Conservation (phyloP, 64 coral and sea anemone genomes). For the Acropora yongei region DNA sequence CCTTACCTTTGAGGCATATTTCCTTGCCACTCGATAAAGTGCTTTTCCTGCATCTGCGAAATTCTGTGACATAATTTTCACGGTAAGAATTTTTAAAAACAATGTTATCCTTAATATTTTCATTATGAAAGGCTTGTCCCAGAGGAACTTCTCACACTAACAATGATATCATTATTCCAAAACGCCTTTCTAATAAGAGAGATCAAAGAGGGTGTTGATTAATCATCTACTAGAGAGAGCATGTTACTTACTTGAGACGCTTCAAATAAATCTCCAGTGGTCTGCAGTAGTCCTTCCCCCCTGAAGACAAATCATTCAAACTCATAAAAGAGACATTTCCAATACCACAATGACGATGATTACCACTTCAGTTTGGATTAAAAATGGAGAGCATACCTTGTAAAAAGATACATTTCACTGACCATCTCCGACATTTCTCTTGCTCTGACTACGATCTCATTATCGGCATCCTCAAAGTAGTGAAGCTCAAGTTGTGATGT, state of each 20-base stretch:
- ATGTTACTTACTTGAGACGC: conserved; percentile 65
- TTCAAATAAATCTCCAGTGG: conserved; percentile 71
- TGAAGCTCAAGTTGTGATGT: conserved; percentile 66
- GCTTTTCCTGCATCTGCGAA: conserved; percentile 78
- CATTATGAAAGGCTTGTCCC: no score
- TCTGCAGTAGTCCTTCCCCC: conserved; percentile 73
- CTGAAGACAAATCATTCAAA: conserved; percentile 20
- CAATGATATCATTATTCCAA: no score
- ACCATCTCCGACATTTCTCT: conserved; percentile 66
- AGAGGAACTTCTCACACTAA: no score
- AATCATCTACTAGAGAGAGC: no score
- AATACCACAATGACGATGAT: no score
- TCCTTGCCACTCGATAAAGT: conserved; percentile 73
- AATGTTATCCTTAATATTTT: background rate
- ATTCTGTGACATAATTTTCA: conserved; percentile 49
- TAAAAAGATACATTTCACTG: conserved; percentile 69
- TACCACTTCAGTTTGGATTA: background rate
- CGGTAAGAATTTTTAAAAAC: background rate
- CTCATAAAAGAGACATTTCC: background rate
- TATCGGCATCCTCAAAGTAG: conserved; percentile 48
- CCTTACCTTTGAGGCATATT: conserved; percentile 66
- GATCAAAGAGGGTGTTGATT: no score
- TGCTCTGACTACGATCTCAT: conserved; percentile 50
- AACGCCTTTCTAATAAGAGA: no score
- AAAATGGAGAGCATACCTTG: conserved; percentile 26